These are phyloP conservation scores for Stomatorhinus walkeri DNA, from an alignment of 2,797 vertebrate genomes.

Conservation along the genomic window DNA sequence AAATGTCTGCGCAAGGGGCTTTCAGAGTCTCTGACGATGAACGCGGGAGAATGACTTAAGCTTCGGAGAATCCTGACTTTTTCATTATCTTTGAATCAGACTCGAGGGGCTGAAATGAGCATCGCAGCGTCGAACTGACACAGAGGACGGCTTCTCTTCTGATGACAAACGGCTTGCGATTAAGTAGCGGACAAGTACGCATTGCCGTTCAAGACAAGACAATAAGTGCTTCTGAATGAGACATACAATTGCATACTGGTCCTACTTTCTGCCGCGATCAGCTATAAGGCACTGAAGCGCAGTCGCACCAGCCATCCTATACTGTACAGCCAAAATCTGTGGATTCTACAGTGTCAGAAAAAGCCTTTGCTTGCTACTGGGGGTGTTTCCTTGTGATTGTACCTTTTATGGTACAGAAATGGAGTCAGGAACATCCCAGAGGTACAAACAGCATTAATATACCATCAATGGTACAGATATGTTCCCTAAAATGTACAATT, in stretches of 20 bases:
- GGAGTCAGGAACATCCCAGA: background rate
- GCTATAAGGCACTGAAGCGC: background rate
- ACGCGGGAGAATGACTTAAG: background rate
- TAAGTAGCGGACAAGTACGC: background rate
- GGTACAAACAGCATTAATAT: background rate
- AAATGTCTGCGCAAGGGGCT: conserved; percentile 32
- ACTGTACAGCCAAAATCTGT: background rate
- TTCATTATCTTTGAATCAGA: conserved; percentile 2
- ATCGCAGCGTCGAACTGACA: background rate
- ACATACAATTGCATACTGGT: background rate
- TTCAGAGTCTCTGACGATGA: conserved; percentile 19
- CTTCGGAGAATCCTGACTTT: background rate
- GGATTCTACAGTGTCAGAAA: background rate
- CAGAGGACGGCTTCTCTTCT: background rate
- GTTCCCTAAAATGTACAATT: background rate
- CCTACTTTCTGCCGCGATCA: background rate
- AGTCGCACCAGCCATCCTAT: background rate
- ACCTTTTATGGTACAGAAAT: background rate
- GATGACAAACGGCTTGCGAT: background rate
- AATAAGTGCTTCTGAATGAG: background rate
- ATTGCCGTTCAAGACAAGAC: background rate
- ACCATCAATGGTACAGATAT: background rate
- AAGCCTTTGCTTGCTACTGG: background rate
- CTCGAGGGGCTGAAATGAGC: background rate
- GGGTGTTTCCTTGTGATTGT: background rate